A percentile compares a stretch with the other conserved stretches of the same genome.
These are phyloP conservation scores for Eidolon dupreanum DNA, from an alignment of 2,797 vertebrate species.

Conservation along the genomic window DNA sequence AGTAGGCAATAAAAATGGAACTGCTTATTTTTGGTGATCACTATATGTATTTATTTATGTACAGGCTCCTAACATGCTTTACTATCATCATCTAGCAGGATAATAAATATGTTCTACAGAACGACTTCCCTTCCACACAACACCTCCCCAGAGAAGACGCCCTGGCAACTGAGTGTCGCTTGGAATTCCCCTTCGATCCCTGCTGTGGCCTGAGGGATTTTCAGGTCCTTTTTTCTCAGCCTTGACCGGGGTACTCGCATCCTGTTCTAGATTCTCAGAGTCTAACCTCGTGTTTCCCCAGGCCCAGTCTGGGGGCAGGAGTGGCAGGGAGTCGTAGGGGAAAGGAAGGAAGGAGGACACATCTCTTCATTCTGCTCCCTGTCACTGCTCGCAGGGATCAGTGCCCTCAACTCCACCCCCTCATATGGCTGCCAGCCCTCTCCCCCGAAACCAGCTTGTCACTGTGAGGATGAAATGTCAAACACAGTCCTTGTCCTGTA, in stretches of 20 bases:
- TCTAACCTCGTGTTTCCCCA: not conserved
- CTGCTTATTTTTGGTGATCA: not conserved
- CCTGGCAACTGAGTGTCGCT: not conserved
- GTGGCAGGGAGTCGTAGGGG: fast-evolving
- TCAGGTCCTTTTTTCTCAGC: not conserved
- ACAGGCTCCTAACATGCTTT: not conserved
- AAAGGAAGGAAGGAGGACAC: not conserved
- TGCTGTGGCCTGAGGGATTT: not conserved
- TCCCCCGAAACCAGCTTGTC: not conserved
- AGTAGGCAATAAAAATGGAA: not conserved
- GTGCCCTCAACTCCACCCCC: too few relatives aligned
- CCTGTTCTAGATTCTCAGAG: not conserved
- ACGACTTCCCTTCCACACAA: not conserved
- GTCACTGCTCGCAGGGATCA: not conserved
- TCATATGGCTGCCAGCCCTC: fast-evolving
- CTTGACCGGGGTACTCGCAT: not conserved
- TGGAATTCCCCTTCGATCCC: conserved; percentile 13
- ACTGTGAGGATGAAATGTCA: not conserved
- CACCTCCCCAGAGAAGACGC: not conserved
- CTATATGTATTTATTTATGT: not conserved
- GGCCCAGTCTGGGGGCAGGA: not conserved
- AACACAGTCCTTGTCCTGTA: not conserved
- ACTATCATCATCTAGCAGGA: not conserved
- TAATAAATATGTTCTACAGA: not conserved
- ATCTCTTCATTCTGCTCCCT: too few relatives aligned